These are phyloP conservation scores for Nomada fucata DNA, from an alignment of 2,888 invertebrate species.

Conservation along the genomic window DNA sequence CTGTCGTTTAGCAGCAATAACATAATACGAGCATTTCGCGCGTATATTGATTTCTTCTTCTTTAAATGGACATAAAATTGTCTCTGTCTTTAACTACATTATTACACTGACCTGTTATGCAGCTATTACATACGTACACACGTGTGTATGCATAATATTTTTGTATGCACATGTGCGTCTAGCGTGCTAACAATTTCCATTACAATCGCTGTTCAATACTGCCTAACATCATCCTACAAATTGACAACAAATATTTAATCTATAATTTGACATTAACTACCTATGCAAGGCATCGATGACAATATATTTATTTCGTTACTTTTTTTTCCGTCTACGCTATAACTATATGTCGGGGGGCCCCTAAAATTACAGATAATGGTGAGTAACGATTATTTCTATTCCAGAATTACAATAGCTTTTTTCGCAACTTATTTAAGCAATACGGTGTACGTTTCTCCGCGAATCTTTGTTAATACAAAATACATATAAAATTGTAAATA, in stretches of 20 bases:
- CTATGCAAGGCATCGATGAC: conserved; percentile 80
- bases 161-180: conserved; percentile 51
- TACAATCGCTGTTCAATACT: conserved; percentile 62
- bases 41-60: conserved; percentile 20
- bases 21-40: conserved; percentile 45
- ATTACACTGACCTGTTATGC: conserved; percentile 60
- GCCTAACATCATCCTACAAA: conserved; percentile 68
- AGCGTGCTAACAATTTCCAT: conserved; percentile 65
- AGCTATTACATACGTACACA: conserved; percentile 57
- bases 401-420: conserved; percentile 36
- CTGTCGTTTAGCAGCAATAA: conserved; percentile 64
- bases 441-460: conserved; percentile 20
- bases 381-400: conserved; percentile 35
- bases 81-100: conserved; percentile 45
- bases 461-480: conserved; percentile 69
- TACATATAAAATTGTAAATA: conserved; percentile 77
- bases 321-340: conserved; percentile 57
- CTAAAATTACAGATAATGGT: conserved; percentile 49
- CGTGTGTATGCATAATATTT: conserved; percentile 45
- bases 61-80: conserved; percentile 46
- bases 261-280: conserved; percentile 75
- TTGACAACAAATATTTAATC: conserved; percentile 75
- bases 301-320: conserved; percentile 67
- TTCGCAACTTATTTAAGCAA: conserved; percentile 60
- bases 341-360: conserved; percentile 71